Evolutionary conservation across 2,113 vertebrate genomes (phyloP).

Genomic region (Picathartes gymnocephalus): DNA sequence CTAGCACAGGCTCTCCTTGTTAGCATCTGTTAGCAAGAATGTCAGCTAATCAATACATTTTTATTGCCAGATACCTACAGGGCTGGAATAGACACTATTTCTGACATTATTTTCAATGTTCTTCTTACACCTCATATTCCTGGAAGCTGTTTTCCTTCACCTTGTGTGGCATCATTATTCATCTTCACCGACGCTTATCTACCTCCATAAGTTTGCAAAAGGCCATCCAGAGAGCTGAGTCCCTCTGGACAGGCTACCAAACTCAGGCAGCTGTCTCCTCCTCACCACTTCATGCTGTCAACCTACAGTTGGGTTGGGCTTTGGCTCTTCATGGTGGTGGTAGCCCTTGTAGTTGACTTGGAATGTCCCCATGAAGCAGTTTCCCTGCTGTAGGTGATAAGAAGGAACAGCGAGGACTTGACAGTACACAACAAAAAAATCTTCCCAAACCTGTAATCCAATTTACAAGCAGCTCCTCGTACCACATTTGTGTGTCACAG

Average conservation of each 20-base stretch:
- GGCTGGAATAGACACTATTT: constrained; percentile 38
- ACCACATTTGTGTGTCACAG: neutral
- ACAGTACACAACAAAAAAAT: constrained; percentile 29
- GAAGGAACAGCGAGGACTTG: constrained; percentile 29
- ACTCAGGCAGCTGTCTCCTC: neutral
- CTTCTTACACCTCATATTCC: neutral
- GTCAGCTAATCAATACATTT: constrained; percentile 50
- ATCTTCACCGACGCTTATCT: constrained; percentile 6
- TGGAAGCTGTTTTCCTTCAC: constrained; percentile 24
- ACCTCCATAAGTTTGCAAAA: neutral
- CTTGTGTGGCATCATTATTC: constrained; percentile 44
- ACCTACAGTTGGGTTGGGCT: neutral
- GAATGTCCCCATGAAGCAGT: neutral
- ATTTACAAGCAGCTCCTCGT: neutral
- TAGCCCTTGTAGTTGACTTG: neutral
- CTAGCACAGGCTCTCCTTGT: neutral
- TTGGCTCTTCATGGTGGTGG: neutral
- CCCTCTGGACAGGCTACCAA: neutral
- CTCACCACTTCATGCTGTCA: neutral
- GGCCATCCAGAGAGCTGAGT: neutral
- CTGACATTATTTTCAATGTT: constrained; percentile 32
- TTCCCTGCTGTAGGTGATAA: neutral
- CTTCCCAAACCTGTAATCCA: constrained; percentile 21
- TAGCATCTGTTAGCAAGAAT: constrained; percentile 28
- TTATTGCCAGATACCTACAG: constrained; percentile 46